Base-by-base conservation (phyloP, 2,797 vertebrate species). In the Neostethus bicornis region DNA sequence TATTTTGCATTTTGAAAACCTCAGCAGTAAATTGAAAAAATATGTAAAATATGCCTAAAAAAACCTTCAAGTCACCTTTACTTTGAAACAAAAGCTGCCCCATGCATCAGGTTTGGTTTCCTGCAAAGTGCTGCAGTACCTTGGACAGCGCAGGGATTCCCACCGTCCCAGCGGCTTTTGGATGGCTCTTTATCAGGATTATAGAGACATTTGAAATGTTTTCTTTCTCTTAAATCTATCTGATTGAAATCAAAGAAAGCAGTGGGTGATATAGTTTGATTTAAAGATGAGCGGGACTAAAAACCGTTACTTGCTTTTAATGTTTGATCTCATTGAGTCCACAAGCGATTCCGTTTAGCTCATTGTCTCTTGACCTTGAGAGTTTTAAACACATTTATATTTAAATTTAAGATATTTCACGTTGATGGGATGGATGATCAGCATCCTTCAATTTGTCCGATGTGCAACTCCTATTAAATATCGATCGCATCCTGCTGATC, bases 101-200 rank as follows among this genome's bases (percentile, higher is more conserved):
- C 23, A 17, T 19, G 26, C 54, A 21, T 29, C 20, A 4, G 42
- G 24, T 39, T 46, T 20, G 14, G 26, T 7, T 13, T 28, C n/a
- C 51, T 45, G 58, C 46, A 47, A 37, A 16, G 37, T 69, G 70
- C 71, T 79, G 77, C 81, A 87, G 90, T 29, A 91, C 91, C 91
- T 83, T 78, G 91, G 91, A 92, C 88, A 91, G 91, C 87, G 81
- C 82, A 68, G 29, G 26, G 0, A 12, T 8, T 9, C 38, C 38
- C 41, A 0, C 19, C 10, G 46, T 29, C 46, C 31, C 37, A 20
- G 1, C 13, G 21, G 37, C 4, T 28, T 7, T 38, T 35, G 34
- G 1, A 4, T 11, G 23, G 16, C 54, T n/a, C 24, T n/a, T 24
- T 25, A 13, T 3, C 35, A n/a, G 11, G 2, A 9, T 14, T 4